phyloP scores from a whole-genome alignment of 2,797 vertebrate species.

The Ispidina picta region DNA sequence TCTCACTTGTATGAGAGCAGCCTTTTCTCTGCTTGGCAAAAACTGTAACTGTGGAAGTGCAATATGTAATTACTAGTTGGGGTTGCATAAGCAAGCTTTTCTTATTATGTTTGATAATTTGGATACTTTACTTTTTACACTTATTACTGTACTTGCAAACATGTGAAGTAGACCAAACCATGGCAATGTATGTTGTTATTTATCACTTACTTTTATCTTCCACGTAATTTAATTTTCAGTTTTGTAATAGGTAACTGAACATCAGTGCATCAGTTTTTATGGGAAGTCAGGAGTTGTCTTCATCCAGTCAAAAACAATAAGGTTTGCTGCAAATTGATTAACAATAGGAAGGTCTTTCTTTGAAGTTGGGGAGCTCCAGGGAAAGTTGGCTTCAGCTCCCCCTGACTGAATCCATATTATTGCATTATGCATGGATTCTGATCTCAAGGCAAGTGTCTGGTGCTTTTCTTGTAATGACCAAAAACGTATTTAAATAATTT shows the following conservation, averaged over 20 bases:
- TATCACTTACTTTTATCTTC: background rate
- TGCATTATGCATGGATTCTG: slow-evolving; percentile 28
- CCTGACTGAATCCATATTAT: background rate
- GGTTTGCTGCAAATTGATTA: background rate
- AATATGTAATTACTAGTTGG: background rate
- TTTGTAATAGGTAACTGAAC: background rate
- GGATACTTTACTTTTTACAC: background rate
- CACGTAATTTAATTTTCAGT: background rate
- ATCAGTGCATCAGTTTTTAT: background rate
- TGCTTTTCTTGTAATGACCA: background rate
- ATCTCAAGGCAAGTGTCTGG: slow-evolving; percentile 54
- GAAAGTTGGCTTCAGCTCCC: slow-evolving; percentile 30
- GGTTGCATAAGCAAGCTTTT: background rate
- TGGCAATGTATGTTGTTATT: background rate
- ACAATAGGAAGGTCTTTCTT: background rate
- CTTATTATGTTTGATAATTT: background rate
- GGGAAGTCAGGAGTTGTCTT: background rate
- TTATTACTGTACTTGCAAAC: background rate
- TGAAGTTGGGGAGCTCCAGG: slow-evolving; percentile 71
- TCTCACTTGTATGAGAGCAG: background rate
- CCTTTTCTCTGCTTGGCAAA: background rate
- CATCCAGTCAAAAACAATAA: background rate
- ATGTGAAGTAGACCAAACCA: background rate
- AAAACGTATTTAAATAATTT: background rate
- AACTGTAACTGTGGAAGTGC: background rate